A percentile compares a stretch with the other conserved stretches of the same genome.
Evolutionary conservation across 1,140 invertebrate genomes (phyloP).

Genomic region (Magallana gigas): DNA sequence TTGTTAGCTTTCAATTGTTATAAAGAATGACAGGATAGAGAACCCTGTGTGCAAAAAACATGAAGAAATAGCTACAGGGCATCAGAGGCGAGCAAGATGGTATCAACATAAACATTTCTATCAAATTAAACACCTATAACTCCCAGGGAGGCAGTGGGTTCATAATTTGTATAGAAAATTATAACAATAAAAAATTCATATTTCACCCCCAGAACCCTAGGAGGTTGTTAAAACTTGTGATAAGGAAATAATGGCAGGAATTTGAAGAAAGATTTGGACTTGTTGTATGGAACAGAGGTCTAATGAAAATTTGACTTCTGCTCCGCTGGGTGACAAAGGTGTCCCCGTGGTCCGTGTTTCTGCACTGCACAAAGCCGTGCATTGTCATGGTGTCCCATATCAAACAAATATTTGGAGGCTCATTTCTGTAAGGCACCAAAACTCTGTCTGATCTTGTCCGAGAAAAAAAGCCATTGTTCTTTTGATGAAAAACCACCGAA

Average conservation of each 20-base stretch:
- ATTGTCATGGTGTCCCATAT: conserved; percentile 27
- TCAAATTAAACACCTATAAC: background rate
- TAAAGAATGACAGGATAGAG: no score
- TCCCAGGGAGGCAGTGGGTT: background rate
- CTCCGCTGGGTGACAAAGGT: background rate
- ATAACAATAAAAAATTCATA: conserved; percentile 27
- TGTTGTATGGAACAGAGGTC: conserved; percentile 15
- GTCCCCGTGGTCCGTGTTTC: background rate
- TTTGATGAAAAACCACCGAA: background rate
- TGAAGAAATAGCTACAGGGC: background rate
- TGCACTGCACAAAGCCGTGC: background rate
- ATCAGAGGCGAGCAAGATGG: background rate
- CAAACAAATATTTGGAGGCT: conserved; percentile 36
- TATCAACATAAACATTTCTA: conserved; percentile 6
- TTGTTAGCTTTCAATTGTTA: no score
- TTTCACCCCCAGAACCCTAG: background rate
- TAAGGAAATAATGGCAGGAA: conserved; percentile 13
- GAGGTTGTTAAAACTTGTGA: conserved; percentile 8
- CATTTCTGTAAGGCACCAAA: background rate
- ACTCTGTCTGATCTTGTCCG: conserved; percentile 22
- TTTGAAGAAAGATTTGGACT: background rate
- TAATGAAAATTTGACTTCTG: conserved; percentile 27
- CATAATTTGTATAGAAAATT: background rate
- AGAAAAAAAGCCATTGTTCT: conserved; percentile 3
- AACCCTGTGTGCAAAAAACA: no score